Conservation (phyloP, 2,797 vertebrate species). For the Chanos chanos region DNA sequence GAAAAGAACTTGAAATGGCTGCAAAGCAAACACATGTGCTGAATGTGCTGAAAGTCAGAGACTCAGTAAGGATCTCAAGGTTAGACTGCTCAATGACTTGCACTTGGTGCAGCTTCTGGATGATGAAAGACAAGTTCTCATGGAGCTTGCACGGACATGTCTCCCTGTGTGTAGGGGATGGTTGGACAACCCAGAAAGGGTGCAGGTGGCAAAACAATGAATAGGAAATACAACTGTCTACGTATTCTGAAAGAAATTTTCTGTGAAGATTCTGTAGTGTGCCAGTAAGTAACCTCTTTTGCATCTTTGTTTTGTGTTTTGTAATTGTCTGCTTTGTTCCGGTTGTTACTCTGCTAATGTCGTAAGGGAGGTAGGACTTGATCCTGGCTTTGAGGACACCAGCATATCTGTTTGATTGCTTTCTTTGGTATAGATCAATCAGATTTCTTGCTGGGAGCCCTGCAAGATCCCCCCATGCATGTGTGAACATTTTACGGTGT, state of each 20-base stretch:
- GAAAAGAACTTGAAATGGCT: too few relatives aligned
- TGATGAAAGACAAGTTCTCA: conserved; percentile 31
- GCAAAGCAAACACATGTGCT: too few relatives aligned
- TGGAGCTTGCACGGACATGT: conserved; percentile 37
- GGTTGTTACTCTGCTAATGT: conserved; percentile 25
- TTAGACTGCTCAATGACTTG: conserved; percentile 20
- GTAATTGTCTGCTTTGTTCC: conserved; percentile 29
- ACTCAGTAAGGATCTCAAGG: conserved; percentile 25
- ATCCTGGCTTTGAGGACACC: background rate
- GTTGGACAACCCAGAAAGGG: conserved; percentile 35
- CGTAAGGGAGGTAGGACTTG: background rate
- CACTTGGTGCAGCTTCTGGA: conserved; percentile 27
- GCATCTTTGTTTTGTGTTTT: conserved; percentile 17
- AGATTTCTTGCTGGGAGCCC: too few relatives aligned
- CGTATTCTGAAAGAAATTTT: conserved; percentile 21
- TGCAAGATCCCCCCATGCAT: too few relatives aligned
- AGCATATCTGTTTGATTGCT: background rate
- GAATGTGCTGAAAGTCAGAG: conserved; percentile 23
- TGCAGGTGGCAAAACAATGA: conserved; percentile 20
- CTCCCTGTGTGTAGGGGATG: conserved; percentile 23
- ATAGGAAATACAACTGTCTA: conserved; percentile 1
- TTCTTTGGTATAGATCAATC: conserved; percentile 1
- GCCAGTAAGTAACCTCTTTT: conserved; percentile 15
- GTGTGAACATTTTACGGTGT: too few relatives aligned
- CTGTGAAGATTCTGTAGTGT: conserved; percentile 24